Evolutionary conservation across 2,888 invertebrate genomes (phyloP), one percentile per base, ranked within the genome.

Genomic region (Aphrophora alni): DNA sequence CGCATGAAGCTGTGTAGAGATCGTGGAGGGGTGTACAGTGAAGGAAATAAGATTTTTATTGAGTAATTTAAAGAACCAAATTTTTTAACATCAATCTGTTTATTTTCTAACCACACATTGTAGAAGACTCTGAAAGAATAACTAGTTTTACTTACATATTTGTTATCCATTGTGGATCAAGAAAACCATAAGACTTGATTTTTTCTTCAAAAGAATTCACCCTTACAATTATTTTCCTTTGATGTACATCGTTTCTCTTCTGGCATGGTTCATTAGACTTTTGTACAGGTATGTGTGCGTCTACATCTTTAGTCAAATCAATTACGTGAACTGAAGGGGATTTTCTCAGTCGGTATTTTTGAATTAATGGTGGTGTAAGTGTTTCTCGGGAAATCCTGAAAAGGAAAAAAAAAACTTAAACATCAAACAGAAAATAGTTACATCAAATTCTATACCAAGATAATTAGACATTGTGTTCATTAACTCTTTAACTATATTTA

Each of bases 181-280:
- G 89, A 12, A 90, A 86, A 0, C 89, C 89, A 25, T 88, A 89
- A 27, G 90, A 89, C 85, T 89, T 91, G n/a, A 91, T 88, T 3
- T 91, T 89, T 28, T 90, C 91, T 84, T 90, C 90, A 26, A 93
- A 88, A 33, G 92, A 89, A 86, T 93, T 93, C 17, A 91, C 87
- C 38, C 88, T 87, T 38, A 78, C 70, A 73, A 82, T 59, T 77
- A 59, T 74, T 75, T 80, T 78, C 38, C 79, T 68, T 77, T 38
- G 24, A 75, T 78, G 33, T 75, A 78, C 72, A 38, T 76, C 78
- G 24, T 73, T 68, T 25, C 38, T 75, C 51, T 21, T 27, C 72
- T 38, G 70, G 14, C 4, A 38, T 10, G 33, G 27, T 26, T 24
- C 24, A 1, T 24, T 24, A 38, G 38, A 68, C 25, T 59, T 38